A percentile compares a stretch with the other conserved stretches of the same genome.
Conservation (phyloP, 1,140 invertebrate genomes). For the Musca vetustissima region DNA sequence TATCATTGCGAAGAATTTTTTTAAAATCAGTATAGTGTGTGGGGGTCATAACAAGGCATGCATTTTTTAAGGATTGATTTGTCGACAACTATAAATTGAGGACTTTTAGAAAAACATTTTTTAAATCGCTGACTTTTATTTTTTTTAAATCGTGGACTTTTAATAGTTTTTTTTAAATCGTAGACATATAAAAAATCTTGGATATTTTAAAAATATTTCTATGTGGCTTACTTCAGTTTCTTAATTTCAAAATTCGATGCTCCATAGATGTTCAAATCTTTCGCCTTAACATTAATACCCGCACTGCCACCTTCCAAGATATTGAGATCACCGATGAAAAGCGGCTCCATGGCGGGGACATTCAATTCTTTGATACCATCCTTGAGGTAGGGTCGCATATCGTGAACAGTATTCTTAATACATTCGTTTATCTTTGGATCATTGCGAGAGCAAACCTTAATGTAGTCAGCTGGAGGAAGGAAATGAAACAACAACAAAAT, state of each 20-base stretch:
- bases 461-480: conserved; percentile 61
- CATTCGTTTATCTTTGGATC: conserved; percentile 63
- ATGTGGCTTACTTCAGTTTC: conserved; percentile 62
- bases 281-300: conserved; percentile 60
- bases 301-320: conserved; percentile 57
- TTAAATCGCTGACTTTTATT: too few species aligned
- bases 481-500: not conserved
- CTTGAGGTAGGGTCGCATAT: conserved; percentile 56
- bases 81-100: too few species aligned
- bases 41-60: too few species aligned
- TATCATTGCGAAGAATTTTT: too few species aligned
- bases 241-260: conserved; percentile 64
- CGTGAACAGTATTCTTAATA: conserved; percentile 58
- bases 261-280: conserved; percentile 61
- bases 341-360: conserved; percentile 64
- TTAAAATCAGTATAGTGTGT: too few species aligned
- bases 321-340: conserved; percentile 63
- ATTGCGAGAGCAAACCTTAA: conserved; percentile 62
- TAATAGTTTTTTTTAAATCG: too few species aligned
- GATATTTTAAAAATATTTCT: not conserved
- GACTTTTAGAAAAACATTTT: too few species aligned
- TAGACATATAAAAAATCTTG: too few species aligned
- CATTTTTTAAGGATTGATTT: too few species aligned
- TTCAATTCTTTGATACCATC: conserved; percentile 62
- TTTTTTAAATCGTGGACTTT: too few species aligned